Conservation (phyloP, 1,140 invertebrate species). For the Ridgeia piscesae region DNA sequence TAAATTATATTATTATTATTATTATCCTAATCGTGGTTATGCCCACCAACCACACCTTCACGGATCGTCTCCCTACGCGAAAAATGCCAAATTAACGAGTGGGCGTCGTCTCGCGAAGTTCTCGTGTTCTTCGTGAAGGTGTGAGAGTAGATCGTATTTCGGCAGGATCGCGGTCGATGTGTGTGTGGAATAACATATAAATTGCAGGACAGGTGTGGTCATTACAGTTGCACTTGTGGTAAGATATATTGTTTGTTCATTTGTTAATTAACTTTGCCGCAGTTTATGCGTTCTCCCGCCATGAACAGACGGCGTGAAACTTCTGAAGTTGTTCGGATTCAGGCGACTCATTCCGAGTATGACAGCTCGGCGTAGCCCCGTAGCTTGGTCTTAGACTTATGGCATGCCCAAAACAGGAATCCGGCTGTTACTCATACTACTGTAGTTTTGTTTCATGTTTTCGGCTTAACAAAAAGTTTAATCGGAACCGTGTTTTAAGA, state of each 20-base stretch:
- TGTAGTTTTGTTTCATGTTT: neutral
- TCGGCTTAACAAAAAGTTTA: neutral
- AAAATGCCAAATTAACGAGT: neutral
- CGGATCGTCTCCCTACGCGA: neutral
- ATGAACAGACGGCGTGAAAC: neutral
- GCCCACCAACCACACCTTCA: neutral
- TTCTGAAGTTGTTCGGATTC: neutral
- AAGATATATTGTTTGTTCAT: neutral
- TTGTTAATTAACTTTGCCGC: neutral
- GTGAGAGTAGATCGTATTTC: slow-evolving; percentile 5
- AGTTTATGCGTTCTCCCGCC: neutral
- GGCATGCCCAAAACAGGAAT: neutral
- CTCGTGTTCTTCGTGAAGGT: neutral
- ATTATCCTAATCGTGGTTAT: neutral
- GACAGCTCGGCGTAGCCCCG: neutral
- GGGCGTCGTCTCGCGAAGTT: neutral
- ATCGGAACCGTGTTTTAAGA: neutral
- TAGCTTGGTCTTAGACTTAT: neutral
- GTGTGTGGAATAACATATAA: neutral
- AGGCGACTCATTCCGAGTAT: neutral
- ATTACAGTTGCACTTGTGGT: neutral
- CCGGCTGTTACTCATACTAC: neutral
- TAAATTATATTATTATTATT: neutral
- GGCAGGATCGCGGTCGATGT: neutral
- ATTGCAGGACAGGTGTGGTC: neutral